Percentiles rank a stretch among this genome's conserved stretches.
phyloP scores from a whole-genome alignment of 1,140 invertebrate species.

The Muscidifurax raptorellus region DNA sequence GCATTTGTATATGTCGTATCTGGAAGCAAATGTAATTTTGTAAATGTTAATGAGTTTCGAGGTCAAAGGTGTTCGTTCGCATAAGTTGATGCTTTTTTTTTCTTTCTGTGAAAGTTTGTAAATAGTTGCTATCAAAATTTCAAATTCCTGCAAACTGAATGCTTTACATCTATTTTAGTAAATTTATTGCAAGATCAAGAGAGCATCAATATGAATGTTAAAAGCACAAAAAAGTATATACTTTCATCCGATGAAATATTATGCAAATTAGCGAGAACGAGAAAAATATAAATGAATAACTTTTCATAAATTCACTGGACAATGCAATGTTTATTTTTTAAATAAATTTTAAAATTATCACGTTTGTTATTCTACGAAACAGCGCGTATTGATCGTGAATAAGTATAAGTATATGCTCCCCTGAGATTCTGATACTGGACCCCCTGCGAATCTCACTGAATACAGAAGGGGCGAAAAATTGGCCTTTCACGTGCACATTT shows the following conservation, averaged over 20 bases:
- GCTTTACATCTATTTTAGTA: no score
- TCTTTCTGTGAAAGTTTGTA: no score
- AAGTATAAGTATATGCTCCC: not conserved
- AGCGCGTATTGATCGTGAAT: not conserved
- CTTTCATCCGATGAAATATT: not conserved
- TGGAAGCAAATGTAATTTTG: conserved; percentile 63
- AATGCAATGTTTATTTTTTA: not conserved
- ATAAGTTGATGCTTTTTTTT: not conserved
- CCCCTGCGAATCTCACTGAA: not conserved
- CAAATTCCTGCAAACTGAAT: no score
- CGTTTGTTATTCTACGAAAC: not conserved
- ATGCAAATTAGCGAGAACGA: no score
- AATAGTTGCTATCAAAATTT: no score
- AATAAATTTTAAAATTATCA: not conserved
- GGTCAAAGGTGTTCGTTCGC: not conserved
- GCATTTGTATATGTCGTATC: conserved; percentile 93
- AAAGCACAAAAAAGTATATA: not conserved
- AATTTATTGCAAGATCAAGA: not conserved
- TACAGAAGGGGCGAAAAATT: not conserved
- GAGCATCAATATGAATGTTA: not conserved
- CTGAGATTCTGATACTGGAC: not conserved
- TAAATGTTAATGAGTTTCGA: not conserved
- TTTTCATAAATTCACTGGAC: no score
- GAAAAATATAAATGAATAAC: no score
- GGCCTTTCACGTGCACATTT: not conserved